Evolutionary conservation across 2,888 invertebrate species (phyloP).

Genomic region (Boloria euphrosyne): DNA sequence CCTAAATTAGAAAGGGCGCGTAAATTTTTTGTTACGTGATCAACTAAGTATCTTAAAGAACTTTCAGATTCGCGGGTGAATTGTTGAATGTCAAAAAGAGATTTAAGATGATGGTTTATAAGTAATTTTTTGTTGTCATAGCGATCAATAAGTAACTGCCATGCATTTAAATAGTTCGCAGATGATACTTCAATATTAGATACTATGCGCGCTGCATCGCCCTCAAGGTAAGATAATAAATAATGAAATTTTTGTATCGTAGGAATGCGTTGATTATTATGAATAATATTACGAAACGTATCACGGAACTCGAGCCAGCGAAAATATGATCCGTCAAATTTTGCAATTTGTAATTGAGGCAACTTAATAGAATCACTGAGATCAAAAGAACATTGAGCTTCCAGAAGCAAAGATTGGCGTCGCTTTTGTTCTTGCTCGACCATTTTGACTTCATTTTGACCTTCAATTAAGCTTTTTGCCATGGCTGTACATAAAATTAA

Average conservation of each 20-base stretch:
- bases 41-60: constrained; percentile 37
- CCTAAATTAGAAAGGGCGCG: constrained; percentile 39
- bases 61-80: constrained; percentile 33
- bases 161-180: constrained; percentile 35
- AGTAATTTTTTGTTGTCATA: constrained; percentile 30
- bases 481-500: constrained; percentile 21
- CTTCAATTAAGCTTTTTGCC: constrained; percentile 25
- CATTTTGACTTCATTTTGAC: constrained; percentile 1
- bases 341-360: constrained; percentile 35
- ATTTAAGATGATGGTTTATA: constrained; percentile 33
- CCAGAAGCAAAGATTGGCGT: neutral
- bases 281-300: constrained; percentile 31
- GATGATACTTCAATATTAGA: constrained; percentile 35
- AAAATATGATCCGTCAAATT: constrained; percentile 33
- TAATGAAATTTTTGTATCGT: constrained; percentile 38
- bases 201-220: constrained; percentile 35
- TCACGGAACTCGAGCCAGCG: constrained; percentile 38
- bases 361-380: constrained; percentile 19
- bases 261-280: constrained; percentile 26
- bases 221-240: constrained; percentile 34
- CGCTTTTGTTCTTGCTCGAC: neutral
- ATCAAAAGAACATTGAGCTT: constrained; percentile 13
- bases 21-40: constrained; percentile 41
- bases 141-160: constrained; percentile 22
- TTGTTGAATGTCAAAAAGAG: constrained; percentile 29